Evolutionary conservation across 2,797 vertebrate genomes (phyloP).

Genomic region (Acipenser oxyrinchus): DNA sequence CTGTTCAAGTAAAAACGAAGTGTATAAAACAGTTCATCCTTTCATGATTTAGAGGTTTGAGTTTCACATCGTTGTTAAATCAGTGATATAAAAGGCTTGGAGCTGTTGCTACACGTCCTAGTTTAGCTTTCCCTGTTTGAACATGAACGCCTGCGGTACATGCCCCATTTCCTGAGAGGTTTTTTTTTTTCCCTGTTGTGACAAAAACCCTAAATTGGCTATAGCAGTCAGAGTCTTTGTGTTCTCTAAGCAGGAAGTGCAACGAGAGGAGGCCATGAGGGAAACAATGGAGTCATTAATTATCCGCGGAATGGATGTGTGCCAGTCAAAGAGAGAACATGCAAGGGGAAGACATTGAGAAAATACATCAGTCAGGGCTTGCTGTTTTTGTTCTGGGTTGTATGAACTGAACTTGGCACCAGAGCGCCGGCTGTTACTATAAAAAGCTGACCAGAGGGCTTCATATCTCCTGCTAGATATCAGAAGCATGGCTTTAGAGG

Average conservation of each 20-base stretch:
- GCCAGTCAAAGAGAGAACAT: background rate
- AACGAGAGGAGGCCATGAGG: background rate
- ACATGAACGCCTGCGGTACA: background rate
- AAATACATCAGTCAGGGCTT: background rate
- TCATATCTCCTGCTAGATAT: background rate
- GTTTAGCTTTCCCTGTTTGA: background rate
- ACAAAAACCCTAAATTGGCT: background rate
- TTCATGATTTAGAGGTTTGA: too few species aligned
- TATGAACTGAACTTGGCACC: background rate
- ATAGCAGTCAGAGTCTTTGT: background rate
- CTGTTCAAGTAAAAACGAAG: too few species aligned
- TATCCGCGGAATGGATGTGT: background rate
- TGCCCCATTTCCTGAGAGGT: background rate
- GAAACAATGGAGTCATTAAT: conserved; percentile 5
- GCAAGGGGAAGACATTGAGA: conserved; percentile 1
- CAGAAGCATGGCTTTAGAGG: background rate
- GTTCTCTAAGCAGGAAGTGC: conserved; percentile 1
- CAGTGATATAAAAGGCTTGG: too few species aligned
- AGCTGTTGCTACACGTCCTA: background rate
- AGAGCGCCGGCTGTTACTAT: background rate
- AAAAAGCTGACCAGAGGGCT: background rate
- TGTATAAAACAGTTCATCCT: too few species aligned
- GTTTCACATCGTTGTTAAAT: too few species aligned
- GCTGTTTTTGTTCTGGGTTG: background rate
- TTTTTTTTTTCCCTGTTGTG: background rate